phyloP scores from a whole-genome alignment of 2,888 invertebrate genomes.

The Amphipyra tragopoginis region DNA sequence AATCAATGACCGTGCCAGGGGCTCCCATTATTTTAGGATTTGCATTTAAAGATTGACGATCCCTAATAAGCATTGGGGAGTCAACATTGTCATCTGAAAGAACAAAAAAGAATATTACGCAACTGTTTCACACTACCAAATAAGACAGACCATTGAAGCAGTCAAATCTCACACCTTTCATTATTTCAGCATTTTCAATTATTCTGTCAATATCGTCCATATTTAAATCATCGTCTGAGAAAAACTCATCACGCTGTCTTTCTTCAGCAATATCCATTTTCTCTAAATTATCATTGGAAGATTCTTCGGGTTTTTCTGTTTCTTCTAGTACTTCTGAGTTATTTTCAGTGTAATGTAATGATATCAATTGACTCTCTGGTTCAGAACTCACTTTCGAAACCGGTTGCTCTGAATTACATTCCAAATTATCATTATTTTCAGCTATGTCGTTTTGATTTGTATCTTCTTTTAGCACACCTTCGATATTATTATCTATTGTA shows the following conservation, averaged over 20 bases:
- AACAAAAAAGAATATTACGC: constrained; percentile 6
- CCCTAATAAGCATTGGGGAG: constrained; percentile 65
- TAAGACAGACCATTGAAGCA: background rate
- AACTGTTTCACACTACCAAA: background rate
- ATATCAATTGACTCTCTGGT: constrained; percentile 54
- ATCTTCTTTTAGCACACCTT: constrained; percentile 29
- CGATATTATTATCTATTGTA: constrained; percentile 23
- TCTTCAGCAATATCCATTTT: constrained; percentile 57
- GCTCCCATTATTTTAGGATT: constrained; percentile 87
- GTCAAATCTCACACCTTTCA: constrained; percentile 63
- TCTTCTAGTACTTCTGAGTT: constrained; percentile 28
- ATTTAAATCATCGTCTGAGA: constrained; percentile 79
- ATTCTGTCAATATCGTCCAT: constrained; percentile 80
- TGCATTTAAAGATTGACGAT: constrained; percentile 56
- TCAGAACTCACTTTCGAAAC: constrained; percentile 27
- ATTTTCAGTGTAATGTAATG: constrained; percentile 50
- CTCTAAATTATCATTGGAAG: constrained; percentile 26
- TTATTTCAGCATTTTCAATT: constrained; percentile 78
- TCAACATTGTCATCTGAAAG: constrained; percentile 63
- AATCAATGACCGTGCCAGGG: constrained; percentile 86
- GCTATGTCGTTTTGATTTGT: constrained; percentile 16
- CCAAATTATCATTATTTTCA: constrained; percentile 20
- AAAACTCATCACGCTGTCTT: constrained; percentile 52
- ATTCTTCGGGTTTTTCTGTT: background rate
- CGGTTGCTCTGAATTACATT: constrained; percentile 24